Base-by-base conservation (phyloP, 2,797 vertebrate genomes). In the Parauchenoglanis ngamensis region DNA sequence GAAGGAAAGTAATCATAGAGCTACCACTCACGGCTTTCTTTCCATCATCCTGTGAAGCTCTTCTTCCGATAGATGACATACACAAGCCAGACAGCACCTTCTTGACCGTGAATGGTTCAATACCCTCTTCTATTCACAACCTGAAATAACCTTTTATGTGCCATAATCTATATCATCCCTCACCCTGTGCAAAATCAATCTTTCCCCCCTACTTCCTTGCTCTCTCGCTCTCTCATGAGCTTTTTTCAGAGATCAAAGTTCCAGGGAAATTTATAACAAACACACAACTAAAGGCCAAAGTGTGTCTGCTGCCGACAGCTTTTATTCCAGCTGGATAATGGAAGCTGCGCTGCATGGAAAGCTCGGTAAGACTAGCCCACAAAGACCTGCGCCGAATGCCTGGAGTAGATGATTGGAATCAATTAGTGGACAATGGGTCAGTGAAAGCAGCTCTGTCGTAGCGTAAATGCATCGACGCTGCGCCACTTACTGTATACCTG, bases 181-280 rank as follows among this genome's bases (percentile, higher is more conserved):
- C 89, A 85, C 93, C 92, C 90, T 89, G 87, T 88, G 89, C 89
- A 85, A 93, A 92, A 92, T 93, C 88, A 91, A 92, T 90, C 90
- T 86, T 81, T 84, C 89, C 90, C 25, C 25, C 31, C 11, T 46
- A 12, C 44, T 6, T 2, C 13, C 49, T 25, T 4, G 5, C 44
- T 35, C 79, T 85, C 89, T 91, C 85, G 52, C 86, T 75, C 25
- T 61, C 63, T 25, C 81, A 31, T 90, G 91, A 92, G 93, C 89
- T 72, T 91, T 87, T 40, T 75, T 70, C 87, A 63, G 87, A 94
- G 95, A 95, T 95, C 94, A 95, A 95, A 90, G 90, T 90, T 91
- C 92, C 88, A 85, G 86, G 88, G 85, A 90, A 89, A 93, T 95
- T 90, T 93, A 89, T 89, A 93, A 91, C 92, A 92, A 93, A 92